These are phyloP conservation scores for Lepus americanus DNA, from an alignment of 2,113 vertebrate species.

Conservation along the genomic window DNA sequence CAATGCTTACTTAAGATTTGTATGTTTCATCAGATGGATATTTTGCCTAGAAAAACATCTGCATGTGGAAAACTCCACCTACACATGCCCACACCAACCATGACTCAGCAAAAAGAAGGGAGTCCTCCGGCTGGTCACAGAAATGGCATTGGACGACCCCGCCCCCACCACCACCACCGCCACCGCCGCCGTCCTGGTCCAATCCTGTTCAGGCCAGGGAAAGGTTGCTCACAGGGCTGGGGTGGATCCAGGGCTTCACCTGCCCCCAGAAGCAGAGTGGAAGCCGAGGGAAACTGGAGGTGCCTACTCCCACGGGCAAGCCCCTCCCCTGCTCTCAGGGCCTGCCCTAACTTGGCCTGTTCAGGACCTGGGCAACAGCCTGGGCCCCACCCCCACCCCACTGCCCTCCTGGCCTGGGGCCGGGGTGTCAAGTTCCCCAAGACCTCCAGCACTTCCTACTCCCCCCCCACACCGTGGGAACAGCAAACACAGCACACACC, in stretches of 20 bases:
- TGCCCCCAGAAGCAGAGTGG: neutral
- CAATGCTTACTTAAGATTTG: neutral
- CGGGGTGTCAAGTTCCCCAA: conserved; percentile 41
- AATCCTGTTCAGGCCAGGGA: neutral
- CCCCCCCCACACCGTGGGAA: neutral
- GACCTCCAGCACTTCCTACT: conserved; percentile 31
- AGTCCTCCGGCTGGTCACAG: neutral
- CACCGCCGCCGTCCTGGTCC: no score
- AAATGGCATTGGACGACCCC: no score
- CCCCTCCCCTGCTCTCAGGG: neutral
- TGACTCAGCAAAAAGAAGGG: neutral
- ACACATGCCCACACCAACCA: neutral
- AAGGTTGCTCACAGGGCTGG: neutral
- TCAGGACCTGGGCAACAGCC: neutral
- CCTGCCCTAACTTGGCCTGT: conserved; percentile 36
- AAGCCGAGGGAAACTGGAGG: conserved; percentile 42
- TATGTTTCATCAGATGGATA: neutral
- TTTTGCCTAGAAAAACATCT: neutral
- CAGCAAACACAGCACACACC: neutral
- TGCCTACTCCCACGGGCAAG: conserved; percentile 22
- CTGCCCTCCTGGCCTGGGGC: neutral
- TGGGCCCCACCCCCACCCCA: neutral
- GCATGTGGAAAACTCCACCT: neutral
- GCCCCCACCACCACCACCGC: no score
- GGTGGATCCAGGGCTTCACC: neutral